Percentiles rank a stretch among this genome's conserved stretches.
Conservation (phyloP, 2,113 vertebrate species). For the Fregata magnificens region DNA sequence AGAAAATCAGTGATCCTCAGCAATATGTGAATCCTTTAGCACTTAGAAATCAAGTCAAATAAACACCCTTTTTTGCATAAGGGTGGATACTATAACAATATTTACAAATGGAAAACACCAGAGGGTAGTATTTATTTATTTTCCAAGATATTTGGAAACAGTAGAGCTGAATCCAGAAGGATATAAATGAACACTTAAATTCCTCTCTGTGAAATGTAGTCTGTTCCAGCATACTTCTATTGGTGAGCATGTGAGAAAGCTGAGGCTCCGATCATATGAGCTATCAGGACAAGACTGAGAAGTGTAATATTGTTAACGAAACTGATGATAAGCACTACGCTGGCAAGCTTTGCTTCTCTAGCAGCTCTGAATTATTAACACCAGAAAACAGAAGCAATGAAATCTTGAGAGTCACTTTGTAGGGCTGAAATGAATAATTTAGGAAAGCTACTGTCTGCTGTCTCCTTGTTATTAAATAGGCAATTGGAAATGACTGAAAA, state of each 20-base stretch:
- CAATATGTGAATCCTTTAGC: background rate
- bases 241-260: background rate
- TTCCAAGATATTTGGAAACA: background rate
- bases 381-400: background rate
- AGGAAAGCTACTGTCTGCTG: background rate
- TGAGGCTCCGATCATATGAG: background rate
- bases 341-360: background rate
- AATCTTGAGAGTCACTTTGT: slow-evolving; percentile 19
- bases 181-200: background rate
- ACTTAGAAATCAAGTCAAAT: background rate
- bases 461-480: slow-evolving; percentile 11
- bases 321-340: background rate
- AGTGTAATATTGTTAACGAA: background rate
- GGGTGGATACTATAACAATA: background rate
- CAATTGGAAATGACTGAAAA: background rate
- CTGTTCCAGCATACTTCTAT: background rate
- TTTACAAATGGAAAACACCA: slow-evolving; percentile 65
- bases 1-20: background rate
- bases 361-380: slow-evolving; percentile 58
- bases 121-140: slow-evolving; percentile 73
- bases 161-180: background rate
- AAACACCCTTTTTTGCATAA: background rate
- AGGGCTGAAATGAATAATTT: slow-evolving; percentile 49
- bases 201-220: background rate
- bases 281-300: background rate